Evolutionary conservation across 2,888 invertebrate genomes (phyloP), one percentile per base, ranked within the genome.

Genomic region (Biston stratarius): DNA sequence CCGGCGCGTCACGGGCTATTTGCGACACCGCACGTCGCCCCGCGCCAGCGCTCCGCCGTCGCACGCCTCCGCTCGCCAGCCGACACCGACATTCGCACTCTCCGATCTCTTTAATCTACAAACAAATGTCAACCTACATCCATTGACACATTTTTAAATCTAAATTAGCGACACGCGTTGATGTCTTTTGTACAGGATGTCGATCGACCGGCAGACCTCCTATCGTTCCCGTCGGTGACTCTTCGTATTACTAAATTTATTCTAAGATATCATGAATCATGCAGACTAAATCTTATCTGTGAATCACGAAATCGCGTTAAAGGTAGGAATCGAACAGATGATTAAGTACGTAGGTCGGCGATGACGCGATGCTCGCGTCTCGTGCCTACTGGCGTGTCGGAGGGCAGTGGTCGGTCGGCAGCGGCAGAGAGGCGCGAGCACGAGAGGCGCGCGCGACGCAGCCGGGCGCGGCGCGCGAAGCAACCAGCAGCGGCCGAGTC

Each of bases 1-100:
- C 88, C 91, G 90, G 83, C 87, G 90, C 91, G 91, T 91, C 92
- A 90, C 90, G 90, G 91, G 90, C 91, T 92, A 92, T 92, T 92
- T 91, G 90, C 89, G 90, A 88, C 87, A 78, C 80, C 77, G 77
- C 76, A 77, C 76, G 67, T 64, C 68, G 66, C 73, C 71, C 65
- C 71, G 65, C 9, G 8, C 44, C 52, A 51, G 42, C 52, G 42
- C 53, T 15, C 40, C 44, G 47, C 49, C 11, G 33, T 15, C 44
- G 58, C 64, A 65, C 65, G 55, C 47, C 66, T 34, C 65, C 60
- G 64, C 63, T 45, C 47, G 33, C 62, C 36, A 57, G 10, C 53
- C 36, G 36, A 8, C 40, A 40, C 10, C 52, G 42, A 66, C 33
- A 47, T 61, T 61, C 14, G 47, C 33, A 62, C 51, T 63, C 45